phyloP scores from a whole-genome alignment of 2,113 vertebrate species.

The Calidris pugnax region DNA sequence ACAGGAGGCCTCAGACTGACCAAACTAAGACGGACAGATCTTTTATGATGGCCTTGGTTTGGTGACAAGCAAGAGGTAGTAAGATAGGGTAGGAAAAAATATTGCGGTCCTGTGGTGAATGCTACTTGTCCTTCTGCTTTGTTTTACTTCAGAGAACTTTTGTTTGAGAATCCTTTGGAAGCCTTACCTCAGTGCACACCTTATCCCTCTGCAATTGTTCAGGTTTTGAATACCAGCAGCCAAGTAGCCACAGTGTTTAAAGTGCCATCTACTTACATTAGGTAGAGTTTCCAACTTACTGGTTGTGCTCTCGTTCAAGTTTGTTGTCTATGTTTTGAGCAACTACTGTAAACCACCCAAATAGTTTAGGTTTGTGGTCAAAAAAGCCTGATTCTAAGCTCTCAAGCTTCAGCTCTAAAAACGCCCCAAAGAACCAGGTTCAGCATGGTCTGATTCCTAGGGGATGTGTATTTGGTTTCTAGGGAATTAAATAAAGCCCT shows the following conservation, averaged over 20 bases:
- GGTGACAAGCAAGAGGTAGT: neutral
- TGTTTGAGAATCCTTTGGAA: constrained; percentile 63
- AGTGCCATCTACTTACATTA: neutral
- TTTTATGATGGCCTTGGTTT: neutral
- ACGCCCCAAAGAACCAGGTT: neutral
- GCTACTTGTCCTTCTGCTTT: constrained; percentile 27
- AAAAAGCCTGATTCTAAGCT: neutral
- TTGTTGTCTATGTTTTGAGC: neutral
- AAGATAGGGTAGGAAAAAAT: neutral
- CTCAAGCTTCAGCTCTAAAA: neutral
- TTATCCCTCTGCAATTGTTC: neutral
- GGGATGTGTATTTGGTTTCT: neutral
- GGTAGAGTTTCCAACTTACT: neutral
- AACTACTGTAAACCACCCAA: neutral
- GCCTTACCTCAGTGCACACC: neutral
- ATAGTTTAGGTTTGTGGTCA: neutral
- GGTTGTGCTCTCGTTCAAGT: neutral
- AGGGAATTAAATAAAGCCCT: neutral
- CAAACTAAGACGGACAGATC: rapidly evolving
- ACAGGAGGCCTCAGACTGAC: neutral
- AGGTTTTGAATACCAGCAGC: constrained; percentile 40
- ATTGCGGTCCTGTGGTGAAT: neutral
- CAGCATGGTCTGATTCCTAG: neutral
- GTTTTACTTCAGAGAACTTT: constrained; percentile 30
- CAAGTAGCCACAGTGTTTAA: constrained; percentile 44